These are phyloP conservation scores for Drosophila nr. perissopoda DNA, from an alignment of 2,888 invertebrate genomes.

Conservation along the genomic window DNA sequence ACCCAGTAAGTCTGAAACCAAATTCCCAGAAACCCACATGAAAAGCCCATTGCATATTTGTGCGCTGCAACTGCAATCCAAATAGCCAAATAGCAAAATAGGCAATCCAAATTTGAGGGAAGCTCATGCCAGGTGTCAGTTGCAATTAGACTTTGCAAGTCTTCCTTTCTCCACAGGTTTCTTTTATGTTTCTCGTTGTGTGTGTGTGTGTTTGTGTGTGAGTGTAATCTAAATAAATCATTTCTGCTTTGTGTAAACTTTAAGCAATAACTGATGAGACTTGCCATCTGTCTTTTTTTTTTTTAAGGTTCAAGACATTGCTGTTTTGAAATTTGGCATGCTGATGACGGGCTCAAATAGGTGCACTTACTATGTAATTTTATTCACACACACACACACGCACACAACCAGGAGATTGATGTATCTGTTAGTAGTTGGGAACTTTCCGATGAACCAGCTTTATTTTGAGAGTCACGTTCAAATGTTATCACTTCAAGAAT, in stretches of 20 bases:
- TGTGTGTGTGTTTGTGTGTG: slow-evolving; percentile 1
- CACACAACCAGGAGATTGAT: neutral
- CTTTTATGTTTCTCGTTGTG: neutral
- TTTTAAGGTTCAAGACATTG: neutral
- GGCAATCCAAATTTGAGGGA: slow-evolving; percentile 39
- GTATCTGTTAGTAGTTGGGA: neutral
- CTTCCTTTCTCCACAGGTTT: slow-evolving; percentile 14
- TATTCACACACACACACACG: too few relatives aligned
- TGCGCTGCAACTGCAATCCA: slow-evolving; percentile 26
- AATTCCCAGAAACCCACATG: neutral
- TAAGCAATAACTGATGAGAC: slow-evolving; percentile 9
- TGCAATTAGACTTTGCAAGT: slow-evolving; percentile 37
- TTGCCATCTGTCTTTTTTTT: neutral
- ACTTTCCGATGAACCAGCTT: neutral
- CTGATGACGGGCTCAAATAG: neutral
- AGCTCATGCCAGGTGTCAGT: slow-evolving; percentile 41
- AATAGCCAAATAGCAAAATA: slow-evolving; percentile 43
- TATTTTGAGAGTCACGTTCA: neutral
- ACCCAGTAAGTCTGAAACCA: neutral
- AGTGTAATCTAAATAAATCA: slow-evolving; percentile 44
- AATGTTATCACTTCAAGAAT: slow-evolving; percentile 22
- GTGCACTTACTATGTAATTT: neutral
- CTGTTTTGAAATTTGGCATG: neutral
- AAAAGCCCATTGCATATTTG: slow-evolving; percentile 11
- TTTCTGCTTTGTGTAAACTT: slow-evolving; percentile 31